A percentile compares a stretch with the other conserved stretches of the same genome.
Conservation (phyloP, 2,797 vertebrate genomes). For the Poeciliopsis turneri region DNA sequence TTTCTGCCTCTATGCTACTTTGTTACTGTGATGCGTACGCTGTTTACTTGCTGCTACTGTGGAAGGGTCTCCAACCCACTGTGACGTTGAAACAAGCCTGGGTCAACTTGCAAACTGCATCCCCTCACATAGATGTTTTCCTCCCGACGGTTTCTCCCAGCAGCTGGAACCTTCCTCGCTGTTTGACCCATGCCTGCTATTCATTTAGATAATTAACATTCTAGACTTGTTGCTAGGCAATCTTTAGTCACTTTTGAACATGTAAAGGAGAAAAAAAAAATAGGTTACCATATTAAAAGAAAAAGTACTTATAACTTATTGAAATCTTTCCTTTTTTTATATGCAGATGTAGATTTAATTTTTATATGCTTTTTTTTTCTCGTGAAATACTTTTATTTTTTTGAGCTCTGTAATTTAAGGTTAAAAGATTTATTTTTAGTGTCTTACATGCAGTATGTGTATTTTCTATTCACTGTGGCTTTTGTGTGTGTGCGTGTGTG, state of each 20-base stretch:
- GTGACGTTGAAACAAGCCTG: conserved; percentile 50
- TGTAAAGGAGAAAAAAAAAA: conserved; percentile 39
- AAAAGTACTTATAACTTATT: conserved; percentile 63
- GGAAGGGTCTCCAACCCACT: conserved; percentile 52
- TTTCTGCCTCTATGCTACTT: conserved; percentile 2
- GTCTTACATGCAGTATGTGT: conserved; percentile 27
- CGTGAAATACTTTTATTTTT: conserved; percentile 73
- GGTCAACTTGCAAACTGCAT: conserved; percentile 17
- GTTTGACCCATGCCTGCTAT: conserved; percentile 39
- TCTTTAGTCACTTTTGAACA: conserved; percentile 65
- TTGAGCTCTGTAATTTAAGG: conserved; percentile 72
- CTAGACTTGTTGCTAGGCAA: conserved; percentile 47
- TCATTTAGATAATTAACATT: conserved; percentile 54
- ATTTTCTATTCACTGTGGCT: conserved; percentile 31
- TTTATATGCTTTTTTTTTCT: conserved; percentile 50
- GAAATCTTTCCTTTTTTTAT: conserved; percentile 66
- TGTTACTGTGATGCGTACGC: conserved; percentile 43
- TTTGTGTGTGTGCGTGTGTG: background rate
- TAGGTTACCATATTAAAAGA: conserved; percentile 53
- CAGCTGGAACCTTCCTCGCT: conserved; percentile 2
- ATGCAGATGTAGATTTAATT: conserved; percentile 73
- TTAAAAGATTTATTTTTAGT: conserved; percentile 56
- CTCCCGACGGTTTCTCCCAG: background rate
- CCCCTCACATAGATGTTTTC: conserved; percentile 11
- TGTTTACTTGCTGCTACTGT: conserved; percentile 73